Conservation (phyloP, 2,797 vertebrate species). For the Gymnodraco acuticeps region DNA sequence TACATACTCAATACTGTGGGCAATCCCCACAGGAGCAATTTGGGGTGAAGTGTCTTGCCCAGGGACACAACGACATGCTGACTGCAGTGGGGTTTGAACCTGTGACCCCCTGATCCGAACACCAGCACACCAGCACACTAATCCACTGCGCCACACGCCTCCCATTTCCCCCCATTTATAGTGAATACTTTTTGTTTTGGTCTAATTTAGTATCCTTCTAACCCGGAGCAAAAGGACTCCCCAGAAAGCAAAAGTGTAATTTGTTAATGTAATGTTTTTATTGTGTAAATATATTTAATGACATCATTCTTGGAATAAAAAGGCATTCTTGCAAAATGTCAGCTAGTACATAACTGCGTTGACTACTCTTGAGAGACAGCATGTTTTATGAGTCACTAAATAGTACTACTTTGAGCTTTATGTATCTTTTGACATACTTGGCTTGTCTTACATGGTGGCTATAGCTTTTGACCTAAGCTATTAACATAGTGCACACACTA, state of each 20-base stretch:
- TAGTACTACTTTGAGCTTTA: conserved; percentile 1
- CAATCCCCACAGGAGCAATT: too few species aligned
- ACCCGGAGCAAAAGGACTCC: not conserved
- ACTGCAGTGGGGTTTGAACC: too few species aligned
- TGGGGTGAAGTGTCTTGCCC: too few species aligned
- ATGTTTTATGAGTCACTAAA: not conserved
- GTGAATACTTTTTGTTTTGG: not conserved
- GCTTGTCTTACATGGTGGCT: conserved; percentile 3
- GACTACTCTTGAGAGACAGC: not conserved
- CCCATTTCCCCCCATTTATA: not conserved
- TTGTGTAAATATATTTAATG: not conserved
- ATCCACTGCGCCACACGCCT: too few species aligned
- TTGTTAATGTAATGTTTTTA: not conserved
- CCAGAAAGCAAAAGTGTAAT: not conserved
- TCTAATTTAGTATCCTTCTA: not conserved
- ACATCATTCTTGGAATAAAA: too few species aligned
- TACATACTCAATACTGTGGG: too few species aligned
- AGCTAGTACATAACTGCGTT: not conserved
- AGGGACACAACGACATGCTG: too few species aligned
- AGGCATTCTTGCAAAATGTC: not conserved
- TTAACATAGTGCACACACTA: conserved; percentile 12
- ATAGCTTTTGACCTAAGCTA: conserved; percentile 22
- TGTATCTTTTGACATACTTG: conserved; percentile 26
- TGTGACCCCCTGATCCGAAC: too few species aligned
- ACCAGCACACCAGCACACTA: too few species aligned